Evolutionary conservation across 2,888 invertebrate genomes (phyloP).

Genomic region (Cistogaster globosa): DNA sequence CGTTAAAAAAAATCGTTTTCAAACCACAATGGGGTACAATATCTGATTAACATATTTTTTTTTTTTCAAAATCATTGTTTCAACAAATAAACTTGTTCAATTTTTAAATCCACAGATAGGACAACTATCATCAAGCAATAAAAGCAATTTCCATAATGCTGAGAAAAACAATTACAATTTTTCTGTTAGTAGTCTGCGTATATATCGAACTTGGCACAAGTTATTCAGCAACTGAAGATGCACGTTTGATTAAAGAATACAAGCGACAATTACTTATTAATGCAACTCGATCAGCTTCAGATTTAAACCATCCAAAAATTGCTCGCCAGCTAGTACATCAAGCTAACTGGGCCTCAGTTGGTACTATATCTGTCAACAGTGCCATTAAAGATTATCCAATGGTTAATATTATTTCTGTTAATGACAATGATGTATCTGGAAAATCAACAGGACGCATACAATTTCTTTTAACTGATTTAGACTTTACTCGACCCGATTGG

Average conservation of each 20-base stretch:
- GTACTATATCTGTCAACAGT: constrained; percentile 79
- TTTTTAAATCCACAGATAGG: too few species aligned
- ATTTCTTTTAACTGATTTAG: constrained; percentile 81
- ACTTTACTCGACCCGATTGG: constrained; percentile 82
- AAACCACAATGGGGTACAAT: too few species aligned
- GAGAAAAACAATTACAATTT: constrained; percentile 17
- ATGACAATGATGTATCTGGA: constrained; percentile 77
- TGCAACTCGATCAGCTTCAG: background rate
- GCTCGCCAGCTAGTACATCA: constrained; percentile 81
- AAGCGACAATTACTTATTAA: constrained; percentile 65
- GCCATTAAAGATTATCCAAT: constrained; percentile 80
- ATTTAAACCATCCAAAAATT: constrained; percentile 79
- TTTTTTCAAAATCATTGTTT: too few species aligned
- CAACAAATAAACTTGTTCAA: background rate
- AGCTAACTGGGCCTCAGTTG: constrained; percentile 81
- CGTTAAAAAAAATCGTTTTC: too few species aligned
- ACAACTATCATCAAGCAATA: background rate
- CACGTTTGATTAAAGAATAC: constrained; percentile 75
- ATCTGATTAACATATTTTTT: too few species aligned
- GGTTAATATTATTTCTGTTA: constrained; percentile 82
- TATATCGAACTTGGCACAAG: constrained; percentile 57
- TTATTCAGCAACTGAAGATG: constrained; percentile 78
- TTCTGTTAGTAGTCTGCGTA: constrained; percentile 39
- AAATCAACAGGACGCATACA: constrained; percentile 80
- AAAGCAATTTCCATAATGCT: constrained; percentile 38